Evolutionary conservation across 2,888 invertebrate species (phyloP).

Genomic region (Fragum fragum): DNA sequence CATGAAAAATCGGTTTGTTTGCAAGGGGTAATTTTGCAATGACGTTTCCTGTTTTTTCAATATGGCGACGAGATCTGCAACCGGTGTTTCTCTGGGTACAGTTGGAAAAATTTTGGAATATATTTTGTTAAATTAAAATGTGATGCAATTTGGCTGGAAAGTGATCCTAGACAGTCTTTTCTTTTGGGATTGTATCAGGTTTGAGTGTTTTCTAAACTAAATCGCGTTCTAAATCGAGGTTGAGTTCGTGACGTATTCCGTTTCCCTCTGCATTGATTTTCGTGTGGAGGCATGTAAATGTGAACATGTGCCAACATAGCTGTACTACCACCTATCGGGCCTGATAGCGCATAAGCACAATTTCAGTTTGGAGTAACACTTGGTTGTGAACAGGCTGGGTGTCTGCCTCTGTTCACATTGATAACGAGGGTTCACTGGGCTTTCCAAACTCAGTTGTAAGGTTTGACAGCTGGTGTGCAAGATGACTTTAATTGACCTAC

Average conservation of each 20-base stretch:
- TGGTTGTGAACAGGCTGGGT: constrained; percentile 64
- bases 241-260: constrained; percentile 61
- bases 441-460: constrained; percentile 61
- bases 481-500: constrained; percentile 83
- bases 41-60: constrained; percentile 79
- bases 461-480: constrained; percentile 70
- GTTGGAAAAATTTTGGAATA: constrained; percentile 73
- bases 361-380: constrained; percentile 71
- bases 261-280: constrained; percentile 74
- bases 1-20: constrained; percentile 73
- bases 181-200: constrained; percentile 3
- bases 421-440: constrained; percentile 30
- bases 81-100: constrained; percentile 74
- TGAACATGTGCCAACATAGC: constrained; percentile 78
- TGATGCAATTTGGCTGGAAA: constrained; percentile 68
- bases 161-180: constrained; percentile 29
- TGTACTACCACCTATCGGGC: constrained; percentile 75
- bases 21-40: constrained; percentile 69
- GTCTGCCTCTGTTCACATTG: constrained; percentile 29
- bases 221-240: constrained; percentile 59
- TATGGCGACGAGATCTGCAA: constrained; percentile 82
- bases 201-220: constrained; percentile 42
- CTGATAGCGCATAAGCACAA: constrained; percentile 68
- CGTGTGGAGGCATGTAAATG: constrained; percentile 82
- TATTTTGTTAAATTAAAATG: constrained; percentile 55